Base-by-base conservation (phyloP, 2,113 vertebrate genomes). In the Sterna hirundo region DNA sequence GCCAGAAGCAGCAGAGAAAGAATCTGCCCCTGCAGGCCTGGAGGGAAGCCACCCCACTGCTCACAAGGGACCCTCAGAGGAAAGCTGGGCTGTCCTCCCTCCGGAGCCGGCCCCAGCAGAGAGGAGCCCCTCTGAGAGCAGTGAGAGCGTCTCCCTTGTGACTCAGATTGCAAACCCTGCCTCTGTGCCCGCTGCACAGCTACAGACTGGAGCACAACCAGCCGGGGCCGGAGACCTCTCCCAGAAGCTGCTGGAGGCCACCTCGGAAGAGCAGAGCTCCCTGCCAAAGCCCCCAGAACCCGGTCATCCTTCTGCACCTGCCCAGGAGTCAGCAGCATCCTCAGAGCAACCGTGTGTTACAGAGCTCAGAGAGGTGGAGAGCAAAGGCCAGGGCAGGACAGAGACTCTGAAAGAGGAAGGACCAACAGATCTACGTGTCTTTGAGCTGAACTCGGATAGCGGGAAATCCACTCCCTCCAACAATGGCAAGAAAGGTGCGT, bases 381-480 rank as follows among this genome's bases (percentile, higher is more conserved):
- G 96, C 95, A 98, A 97, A 95, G 88, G 94, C 12, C 90, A 96
- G 36, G 91, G 91, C 79, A 98, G 98, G 97, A 95, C 89, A 83
- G 99, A 99, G 71, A 97, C 97, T 66, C 76, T 96, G 61, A 99
- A 98, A 74, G 99, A 99, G 62, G 99, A 99, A 2, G 98, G 96
- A 2, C 98, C 98, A 2, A 98, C 99, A 30, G 99, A 99, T 92
- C 98, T 99, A 49, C 94, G 99, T 62, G 99, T 99, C 86, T 99
- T 99, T 55, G 99, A 99, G 98, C 99, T 99, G 22, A 99, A 99
- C 97, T 99, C 99, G 0, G 99, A 99, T 85, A 99, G 99, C 6
- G 99, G 99, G 51, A 99, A 99, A 94, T 99, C 99, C 22, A 99
- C 99, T 1, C 99, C 99, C 27, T 99, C 99, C 79, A 99, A 99